Conservation (phyloP, 1,140 invertebrate genomes). For the Hyposmocoma kahamanoa region DNA sequence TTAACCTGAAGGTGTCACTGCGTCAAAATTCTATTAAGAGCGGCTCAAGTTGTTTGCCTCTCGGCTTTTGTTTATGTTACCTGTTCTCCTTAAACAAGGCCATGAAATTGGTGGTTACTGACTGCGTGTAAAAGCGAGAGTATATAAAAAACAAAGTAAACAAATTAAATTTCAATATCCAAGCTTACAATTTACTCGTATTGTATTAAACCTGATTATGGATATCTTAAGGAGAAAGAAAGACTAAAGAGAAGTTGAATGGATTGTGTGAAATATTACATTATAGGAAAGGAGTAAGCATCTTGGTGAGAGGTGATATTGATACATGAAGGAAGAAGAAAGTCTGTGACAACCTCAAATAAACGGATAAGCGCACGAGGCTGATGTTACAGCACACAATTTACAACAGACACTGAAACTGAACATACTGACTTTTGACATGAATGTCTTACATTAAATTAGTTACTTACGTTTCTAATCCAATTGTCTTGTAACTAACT, state of each 20-base stretch:
- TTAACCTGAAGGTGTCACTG: conserved; percentile 28
- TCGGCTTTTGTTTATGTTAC: conserved; percentile 49
- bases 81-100: conserved; percentile 36
- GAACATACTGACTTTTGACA: no score
- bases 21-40: conserved; percentile 59
- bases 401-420: no score
- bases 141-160: neutral
- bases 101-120: neutral
- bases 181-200: neutral
- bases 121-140: neutral
- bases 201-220: neutral
- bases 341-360: no score
- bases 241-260: neutral
- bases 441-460: no score
- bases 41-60: conserved; percentile 50
- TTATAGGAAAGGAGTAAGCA: no score
- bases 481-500: no score
- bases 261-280: no score
- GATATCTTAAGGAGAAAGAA: neutral
- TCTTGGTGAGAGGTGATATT: no score
- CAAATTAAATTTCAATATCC: neutral
- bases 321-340: no score
- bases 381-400: no score
- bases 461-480: no score
- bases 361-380: no score